Base-by-base conservation (phyloP, 2,888 invertebrate species). In the Diarsia brunnea region DNA sequence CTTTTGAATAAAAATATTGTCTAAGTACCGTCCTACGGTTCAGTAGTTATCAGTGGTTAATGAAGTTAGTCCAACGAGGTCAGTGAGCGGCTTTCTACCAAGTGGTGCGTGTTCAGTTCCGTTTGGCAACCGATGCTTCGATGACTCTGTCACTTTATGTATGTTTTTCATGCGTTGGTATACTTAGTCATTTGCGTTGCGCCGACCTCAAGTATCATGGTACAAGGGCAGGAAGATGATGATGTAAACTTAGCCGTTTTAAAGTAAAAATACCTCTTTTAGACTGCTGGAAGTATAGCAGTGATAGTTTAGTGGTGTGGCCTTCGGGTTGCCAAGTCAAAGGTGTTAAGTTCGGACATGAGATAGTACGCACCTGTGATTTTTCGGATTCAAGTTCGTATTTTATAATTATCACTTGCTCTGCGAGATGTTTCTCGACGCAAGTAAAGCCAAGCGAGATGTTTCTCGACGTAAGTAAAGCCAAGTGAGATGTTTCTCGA, bases 71-170 rank as follows among this genome's bases (percentile, higher is more conserved):
- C 66, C 81, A 90, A 84, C 27, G 79, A 66, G 91, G 89, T 87
- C 92, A 84, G 85, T 86, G 70, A 75, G 79, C 74, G 82, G 77
- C 92, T 91, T 91, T 89, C 87, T 89, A 82, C 73, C 86, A 89
- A 91, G 81, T 91, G 89, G 90, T 89, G 92, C 92, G 90, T 91
- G 89, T 87, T 90, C 82, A 82, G 90, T 92, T 91, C 92, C 92
- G 91, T 87, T 89, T 88, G 87, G 78, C 79, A 84, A 85, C 80
- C 81, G 53, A 77, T 74, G 80, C 82, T 55, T 66, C 69, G 12
- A 51, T 77, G 66, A 21, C 11, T 73, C 79, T 84, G 81, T 82
- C 84, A 72, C 53, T 69, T 69, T 51, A 14, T 31, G 31, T 51
- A 45, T 53, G 51, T 38, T 61, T 14, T 53, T 64, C 16, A 58